Evolutionary conservation across 2,888 invertebrate genomes (phyloP).

Genomic region (Pyrocoelia pectoralis): DNA sequence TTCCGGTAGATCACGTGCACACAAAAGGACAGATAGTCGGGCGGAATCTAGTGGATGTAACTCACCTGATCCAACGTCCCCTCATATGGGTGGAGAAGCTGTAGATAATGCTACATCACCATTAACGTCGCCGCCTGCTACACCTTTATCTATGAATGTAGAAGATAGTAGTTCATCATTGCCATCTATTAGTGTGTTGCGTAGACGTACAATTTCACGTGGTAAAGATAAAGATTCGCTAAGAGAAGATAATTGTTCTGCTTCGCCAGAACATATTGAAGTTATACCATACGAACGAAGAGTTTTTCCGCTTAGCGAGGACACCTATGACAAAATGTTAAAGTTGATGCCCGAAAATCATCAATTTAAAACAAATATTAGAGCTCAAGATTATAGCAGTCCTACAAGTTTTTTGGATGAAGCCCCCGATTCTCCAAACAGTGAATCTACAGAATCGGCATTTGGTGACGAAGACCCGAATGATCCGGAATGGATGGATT

Average conservation of each 20-base stretch:
- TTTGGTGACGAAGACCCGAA: constrained; percentile 83
- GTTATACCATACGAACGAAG: constrained; percentile 80
- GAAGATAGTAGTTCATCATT: constrained; percentile 38
- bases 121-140: constrained; percentile 63
- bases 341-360: constrained; percentile 74
- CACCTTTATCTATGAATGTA: constrained; percentile 56
- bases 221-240: constrained; percentile 50
- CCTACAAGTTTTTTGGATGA: constrained; percentile 36
- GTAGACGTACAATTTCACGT: constrained; percentile 63
- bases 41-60: constrained; percentile 76
- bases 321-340: constrained; percentile 73
- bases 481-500: constrained; percentile 81
- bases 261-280: constrained; percentile 49
- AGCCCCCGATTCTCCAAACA: constrained; percentile 54
- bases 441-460: constrained; percentile 66
- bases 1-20: constrained; percentile 64
- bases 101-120: constrained; percentile 50
- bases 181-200: constrained; percentile 52
- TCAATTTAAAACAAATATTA: constrained; percentile 51
- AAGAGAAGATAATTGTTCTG: constrained; percentile 51
- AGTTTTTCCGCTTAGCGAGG: constrained; percentile 76
- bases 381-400: constrained; percentile 56
- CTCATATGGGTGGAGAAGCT: constrained; percentile 60
- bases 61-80: constrained; percentile 74
- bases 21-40: constrained; percentile 72